Percentiles rank a stretch among this genome's conserved stretches.
phyloP scores from a whole-genome alignment of 2,888 invertebrate genomes.

The Carpatolechia fugitivella region DNA sequence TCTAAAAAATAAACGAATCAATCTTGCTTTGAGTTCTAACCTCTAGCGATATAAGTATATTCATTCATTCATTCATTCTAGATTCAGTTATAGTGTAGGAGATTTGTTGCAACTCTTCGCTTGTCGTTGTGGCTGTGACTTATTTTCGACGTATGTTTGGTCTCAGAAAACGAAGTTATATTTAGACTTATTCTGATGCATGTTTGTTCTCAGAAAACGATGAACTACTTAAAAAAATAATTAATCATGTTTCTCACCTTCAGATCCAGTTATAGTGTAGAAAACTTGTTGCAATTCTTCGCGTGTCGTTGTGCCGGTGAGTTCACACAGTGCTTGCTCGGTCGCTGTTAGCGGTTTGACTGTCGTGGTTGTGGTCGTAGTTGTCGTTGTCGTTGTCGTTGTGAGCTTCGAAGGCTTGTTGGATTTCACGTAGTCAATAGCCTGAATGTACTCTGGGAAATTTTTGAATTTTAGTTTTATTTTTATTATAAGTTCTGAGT shows the following conservation, averaged over 20 bases:
- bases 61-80: too few species aligned
- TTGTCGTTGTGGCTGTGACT: too few species aligned
- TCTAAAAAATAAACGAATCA: too few species aligned
- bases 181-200: too few species aligned
- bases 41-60: too few species aligned
- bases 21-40: too few species aligned
- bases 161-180: too few species aligned
- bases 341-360: neutral
- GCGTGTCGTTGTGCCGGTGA: neutral
- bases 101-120: too few species aligned
- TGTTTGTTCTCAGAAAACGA: too few species aligned
- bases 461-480: neutral
- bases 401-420: slow-evolving; percentile 2
- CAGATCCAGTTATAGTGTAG: neutral
- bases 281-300: neutral
- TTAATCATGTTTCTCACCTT: neutral
- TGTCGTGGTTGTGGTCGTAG: neutral
- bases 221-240: too few species aligned
- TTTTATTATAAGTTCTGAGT: neutral
- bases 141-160: too few species aligned
- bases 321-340: neutral
- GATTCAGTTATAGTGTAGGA: too few species aligned
- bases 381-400: slow-evolving; percentile 11
- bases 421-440: slow-evolving; percentile 13
- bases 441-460: neutral